Conservation (phyloP, 1,140 invertebrate species). For the Spodoptera frugiperda region DNA sequence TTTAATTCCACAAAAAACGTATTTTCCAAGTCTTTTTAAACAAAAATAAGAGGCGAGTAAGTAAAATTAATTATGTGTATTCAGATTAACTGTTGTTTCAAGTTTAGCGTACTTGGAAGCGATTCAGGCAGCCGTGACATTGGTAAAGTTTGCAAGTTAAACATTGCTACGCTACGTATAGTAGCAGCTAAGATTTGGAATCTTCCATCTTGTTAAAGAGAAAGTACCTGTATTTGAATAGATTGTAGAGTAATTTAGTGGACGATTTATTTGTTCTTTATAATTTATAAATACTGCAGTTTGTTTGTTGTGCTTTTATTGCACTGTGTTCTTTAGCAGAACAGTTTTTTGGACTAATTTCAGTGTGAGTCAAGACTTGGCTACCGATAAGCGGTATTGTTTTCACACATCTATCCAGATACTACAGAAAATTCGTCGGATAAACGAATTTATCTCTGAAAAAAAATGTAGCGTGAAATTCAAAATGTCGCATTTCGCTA, state of each 20-base stretch:
- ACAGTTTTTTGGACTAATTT: too few species aligned
- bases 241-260: too few species aligned
- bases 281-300: too few species aligned
- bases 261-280: too few species aligned
- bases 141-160: background rate
- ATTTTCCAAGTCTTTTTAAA: too few species aligned
- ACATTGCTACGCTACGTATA: constrained; percentile 1
- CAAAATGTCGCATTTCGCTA: background rate
- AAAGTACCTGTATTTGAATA: constrained; percentile 2
- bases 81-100: background rate
- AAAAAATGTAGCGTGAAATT: background rate
- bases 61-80: too few species aligned
- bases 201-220: background rate
- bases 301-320: too few species aligned
- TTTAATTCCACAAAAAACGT: too few species aligned
- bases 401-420: background rate
- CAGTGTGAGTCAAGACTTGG: too few species aligned
- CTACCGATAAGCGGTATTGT: too few species aligned
- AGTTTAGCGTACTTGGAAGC: background rate
- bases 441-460: constrained; percentile 8
- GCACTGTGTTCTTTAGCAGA: too few species aligned
- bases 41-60: too few species aligned
- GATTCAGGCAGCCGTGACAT: background rate
- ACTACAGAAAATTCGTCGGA: background rate
- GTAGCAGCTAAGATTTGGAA: background rate